Evolutionary conservation across 2,113 vertebrate genomes (phyloP), one percentile per base, ranked within the genome.

Genomic region (Spilogale gracilis): DNA sequence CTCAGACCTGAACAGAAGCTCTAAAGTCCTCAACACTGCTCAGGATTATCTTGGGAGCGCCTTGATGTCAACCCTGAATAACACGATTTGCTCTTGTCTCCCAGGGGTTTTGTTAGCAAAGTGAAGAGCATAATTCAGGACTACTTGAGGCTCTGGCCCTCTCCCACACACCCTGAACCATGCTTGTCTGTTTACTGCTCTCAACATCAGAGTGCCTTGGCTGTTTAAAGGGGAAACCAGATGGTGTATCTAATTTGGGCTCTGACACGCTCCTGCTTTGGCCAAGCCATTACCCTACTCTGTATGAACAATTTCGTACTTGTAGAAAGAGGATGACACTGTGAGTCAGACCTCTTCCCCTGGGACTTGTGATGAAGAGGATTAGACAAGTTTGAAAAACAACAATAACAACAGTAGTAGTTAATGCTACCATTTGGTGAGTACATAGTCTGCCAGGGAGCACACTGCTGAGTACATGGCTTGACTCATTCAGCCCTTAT

Each of bases 311-410:
- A 61, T 81, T 92, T 92, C 27, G 80, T 81, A 84, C 56, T 94
- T 94, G 10, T 30, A 69, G 21, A 95, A 81, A 92, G 17, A 93
- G 21, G 63, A 86, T 54, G 52, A 78, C 23, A 71, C 3, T 74
- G 2, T 69, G 76, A 88, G 25, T 84, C 78, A 93, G 60, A 79
- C 9, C n/a, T 69, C 76, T 86, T 65, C 93, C 30, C 81, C 45
- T 10, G 89, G 74, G 48, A 92, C 8, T 76, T 63, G 17, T 93
- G 38, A 71, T 43, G 27, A 73, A 80, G 50, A 83, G 83, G 87
- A 73, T 86, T 43, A 65, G 48, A 80, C 58, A 93, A 63, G n/a
- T 96, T 93, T 63, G 61, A 90, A 95, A 83, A 95, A 43, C 8
- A 95, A 79, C 20, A 56, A 38, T 11, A 56, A 67, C 27, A 94